Base-by-base conservation (phyloP, 2,113 vertebrate genomes). In the Nothobranchius kuhntae region DNA sequence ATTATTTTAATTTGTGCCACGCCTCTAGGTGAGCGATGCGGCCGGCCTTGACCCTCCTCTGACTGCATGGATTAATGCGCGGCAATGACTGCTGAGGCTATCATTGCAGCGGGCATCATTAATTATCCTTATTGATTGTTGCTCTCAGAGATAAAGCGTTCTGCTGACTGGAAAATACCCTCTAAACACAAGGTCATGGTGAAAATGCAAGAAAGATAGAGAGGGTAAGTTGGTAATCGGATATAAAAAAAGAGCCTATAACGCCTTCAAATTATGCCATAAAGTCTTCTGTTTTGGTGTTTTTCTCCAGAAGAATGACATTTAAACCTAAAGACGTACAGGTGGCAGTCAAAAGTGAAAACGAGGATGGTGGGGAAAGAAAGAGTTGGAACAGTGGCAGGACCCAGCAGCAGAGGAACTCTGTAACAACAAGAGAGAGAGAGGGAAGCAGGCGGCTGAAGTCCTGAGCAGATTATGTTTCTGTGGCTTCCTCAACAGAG, bases 101-200 rank as follows among this genome's bases (percentile, higher is more conserved):
- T 98, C 96, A 98, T 96, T 96, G 95, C 95, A 94, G 94, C 95
- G 94, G 95, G 96, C 96, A 96, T 98, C 97, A 98, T 99, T 99
- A 99, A 99, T 99, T 99, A 98, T 98, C 96, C 94, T 97, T 98
- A 99, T 99, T 98, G 98, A 99, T 99, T 96, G 96, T 93, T 95
- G 95, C 95, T 96, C 95, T 96, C 96, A 95, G 94, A 98, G 97
- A 97, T 98, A 97, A 98, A 98, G 95, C 95, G 94, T 96, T 98
- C 94, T 97, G 96, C 97, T 98, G 98, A 99, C 97, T 97, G 96
- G 94, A 96, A 97, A 96, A 96, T 96, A 96, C 95, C 95, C 94
- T 93, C 93, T 93, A 94, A 91, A 40, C 91, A 83, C 95, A 99
- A 99, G 98, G 98, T 98, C 97, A 98, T 95, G 94, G 94, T 95